phyloP scores from a whole-genome alignment of 2,888 invertebrate species.

The Drosophila colorata region DNA sequence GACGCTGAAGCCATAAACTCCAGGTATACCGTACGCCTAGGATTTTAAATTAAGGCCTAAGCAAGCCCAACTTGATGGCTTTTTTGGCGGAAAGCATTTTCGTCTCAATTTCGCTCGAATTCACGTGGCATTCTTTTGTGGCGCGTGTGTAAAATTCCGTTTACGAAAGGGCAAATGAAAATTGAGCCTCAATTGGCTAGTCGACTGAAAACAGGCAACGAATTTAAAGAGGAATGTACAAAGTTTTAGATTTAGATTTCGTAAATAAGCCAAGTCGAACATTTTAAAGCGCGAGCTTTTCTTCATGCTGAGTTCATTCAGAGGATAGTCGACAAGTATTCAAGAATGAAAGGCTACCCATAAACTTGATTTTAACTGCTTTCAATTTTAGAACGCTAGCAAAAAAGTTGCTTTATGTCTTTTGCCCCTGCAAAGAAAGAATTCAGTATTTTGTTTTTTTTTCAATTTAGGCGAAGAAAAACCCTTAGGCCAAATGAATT shows the following conservation, averaged over 20 bases:
- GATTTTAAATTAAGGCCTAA: constrained; percentile 59
- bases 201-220: constrained; percentile 15
- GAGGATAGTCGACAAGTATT: too few species aligned
- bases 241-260: too few species aligned
- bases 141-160: constrained; percentile 19
- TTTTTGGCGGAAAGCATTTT: constrained; percentile 26
- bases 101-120: constrained; percentile 26
- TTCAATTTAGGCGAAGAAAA: constrained; percentile 36
- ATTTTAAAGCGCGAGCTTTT: not conserved
- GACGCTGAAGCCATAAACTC: constrained; percentile 61
- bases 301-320: too few species aligned
- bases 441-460: not conserved
- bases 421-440: not conserved
- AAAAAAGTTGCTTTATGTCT: not conserved
- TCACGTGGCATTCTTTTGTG: constrained; percentile 15
- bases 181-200: constrained; percentile 8
- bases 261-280: not conserved
- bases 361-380: not conserved
- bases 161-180: constrained; percentile 10
- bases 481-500: constrained; percentile 67
- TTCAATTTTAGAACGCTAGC: too few species aligned
- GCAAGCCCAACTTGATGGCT: constrained; percentile 19
- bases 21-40: constrained; percentile 58
- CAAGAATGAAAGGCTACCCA: not conserved
- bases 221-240: constrained; percentile 2